phyloP scores from a whole-genome alignment of 37 sponge, comb jelly and placozoan genomes.

The Aphrocallistes beatrix region DNA sequence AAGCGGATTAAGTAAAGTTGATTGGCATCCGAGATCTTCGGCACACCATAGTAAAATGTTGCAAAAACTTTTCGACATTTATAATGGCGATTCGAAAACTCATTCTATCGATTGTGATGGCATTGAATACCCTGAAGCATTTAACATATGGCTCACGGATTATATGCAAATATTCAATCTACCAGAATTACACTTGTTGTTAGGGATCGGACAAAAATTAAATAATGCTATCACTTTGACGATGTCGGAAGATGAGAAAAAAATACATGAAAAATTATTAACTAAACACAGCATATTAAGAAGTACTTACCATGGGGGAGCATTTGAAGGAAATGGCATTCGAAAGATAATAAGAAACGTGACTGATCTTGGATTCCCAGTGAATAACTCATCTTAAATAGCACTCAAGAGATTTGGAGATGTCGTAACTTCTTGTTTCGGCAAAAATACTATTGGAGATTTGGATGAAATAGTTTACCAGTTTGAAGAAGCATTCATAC shows the following conservation, averaged over 20 bases:
- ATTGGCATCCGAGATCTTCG: background rate
- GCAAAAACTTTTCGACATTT: background rate
- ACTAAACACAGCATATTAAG: background rate
- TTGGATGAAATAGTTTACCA: background rate
- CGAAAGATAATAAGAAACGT: background rate
- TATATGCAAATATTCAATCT: background rate
- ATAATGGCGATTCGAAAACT: background rate
- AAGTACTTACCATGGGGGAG: conserved; percentile 1
- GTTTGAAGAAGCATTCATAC: background rate
- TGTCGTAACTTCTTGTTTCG: background rate
- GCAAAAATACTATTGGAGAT: background rate
- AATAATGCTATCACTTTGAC: background rate
- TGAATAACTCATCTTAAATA: background rate
- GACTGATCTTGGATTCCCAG: background rate
- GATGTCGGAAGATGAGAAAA: background rate
- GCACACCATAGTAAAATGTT: background rate
- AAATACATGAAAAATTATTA: background rate
- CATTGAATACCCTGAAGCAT: background rate
- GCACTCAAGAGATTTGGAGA: background rate
- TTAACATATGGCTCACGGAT: background rate
- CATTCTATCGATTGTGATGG: background rate
- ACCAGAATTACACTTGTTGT: background rate
- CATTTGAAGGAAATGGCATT: background rate
- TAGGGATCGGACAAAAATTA: background rate
- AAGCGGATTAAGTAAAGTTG: background rate